Evolutionary conservation across 2,113 vertebrate species (phyloP).

Genomic region (Sula dactylatra): DNA sequence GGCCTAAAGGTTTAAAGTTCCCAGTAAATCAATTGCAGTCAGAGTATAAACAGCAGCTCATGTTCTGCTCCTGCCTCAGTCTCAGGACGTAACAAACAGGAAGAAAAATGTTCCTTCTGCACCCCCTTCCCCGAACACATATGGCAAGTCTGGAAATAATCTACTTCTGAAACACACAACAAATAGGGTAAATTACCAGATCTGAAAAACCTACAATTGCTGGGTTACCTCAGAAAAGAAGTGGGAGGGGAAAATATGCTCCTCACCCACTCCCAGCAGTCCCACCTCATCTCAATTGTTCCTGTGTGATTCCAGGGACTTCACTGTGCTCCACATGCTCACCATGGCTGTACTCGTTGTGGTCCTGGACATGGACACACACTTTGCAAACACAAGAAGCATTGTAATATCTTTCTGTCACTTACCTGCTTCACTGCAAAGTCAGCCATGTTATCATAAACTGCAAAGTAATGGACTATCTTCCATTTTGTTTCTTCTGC

Average conservation of each 20-base stretch:
- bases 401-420: background rate
- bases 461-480: background rate
- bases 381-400: background rate
- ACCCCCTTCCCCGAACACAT: background rate
- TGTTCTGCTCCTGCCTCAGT: background rate
- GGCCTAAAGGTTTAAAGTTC: background rate
- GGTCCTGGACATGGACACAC: rapidly evolving
- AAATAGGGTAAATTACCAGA: background rate
- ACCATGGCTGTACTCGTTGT: background rate
- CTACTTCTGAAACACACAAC: background rate
- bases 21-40: background rate
- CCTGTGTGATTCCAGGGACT: background rate
- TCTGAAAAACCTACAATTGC: background rate
- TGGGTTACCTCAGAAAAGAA: background rate
- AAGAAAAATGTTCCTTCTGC: background rate
- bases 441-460: background rate
- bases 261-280: background rate
- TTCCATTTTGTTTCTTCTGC: background rate
- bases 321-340: background rate
- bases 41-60: background rate
- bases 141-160: background rate
- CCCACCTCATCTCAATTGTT: background rate
- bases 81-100: background rate
- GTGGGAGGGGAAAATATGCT: background rate
- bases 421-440: background rate